A percentile compares a stretch with the other conserved stretches of the same genome.
These are phyloP conservation scores for Thera obeliscata DNA, from an alignment of 2,888 invertebrate species.

Conservation along the genomic window DNA sequence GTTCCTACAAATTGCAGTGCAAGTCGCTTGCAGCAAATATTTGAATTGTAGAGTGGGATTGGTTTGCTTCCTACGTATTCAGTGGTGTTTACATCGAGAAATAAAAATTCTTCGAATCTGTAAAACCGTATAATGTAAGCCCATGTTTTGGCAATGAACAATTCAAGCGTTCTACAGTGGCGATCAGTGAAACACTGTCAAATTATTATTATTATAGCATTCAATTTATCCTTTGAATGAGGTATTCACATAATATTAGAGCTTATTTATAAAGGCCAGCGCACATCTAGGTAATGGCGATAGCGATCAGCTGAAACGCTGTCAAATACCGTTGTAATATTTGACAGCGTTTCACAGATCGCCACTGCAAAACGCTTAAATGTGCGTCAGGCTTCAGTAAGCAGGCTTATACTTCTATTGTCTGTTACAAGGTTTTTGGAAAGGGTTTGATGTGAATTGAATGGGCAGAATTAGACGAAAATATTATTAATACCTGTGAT, in stretches of 20 bases:
- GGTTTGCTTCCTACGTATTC: constrained; percentile 77
- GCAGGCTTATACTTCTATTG: not conserved
- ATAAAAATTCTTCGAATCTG: constrained; percentile 67
- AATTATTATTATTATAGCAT: too few species aligned
- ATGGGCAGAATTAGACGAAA: too few species aligned
- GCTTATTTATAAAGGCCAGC: too few species aligned
- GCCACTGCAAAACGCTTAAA: too few species aligned
- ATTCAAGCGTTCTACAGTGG: not conserved
- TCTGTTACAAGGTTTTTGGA: not conserved
- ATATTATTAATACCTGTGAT: too few species aligned
- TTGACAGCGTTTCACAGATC: too few species aligned
- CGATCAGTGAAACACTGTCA: too few species aligned
- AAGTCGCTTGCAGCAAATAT: constrained; percentile 77
- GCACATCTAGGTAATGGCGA: too few species aligned
- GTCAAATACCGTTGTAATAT: too few species aligned
- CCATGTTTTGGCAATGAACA: not conserved
- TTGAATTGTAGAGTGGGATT: constrained; percentile 82
- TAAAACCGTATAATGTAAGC: constrained; percentile 19
- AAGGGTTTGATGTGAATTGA: not conserved
- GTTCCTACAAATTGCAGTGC: constrained; percentile 70
- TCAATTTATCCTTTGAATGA: too few species aligned
- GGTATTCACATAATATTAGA: too few species aligned
- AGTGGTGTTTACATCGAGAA: constrained; percentile 69
- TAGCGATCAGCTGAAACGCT: too few species aligned
- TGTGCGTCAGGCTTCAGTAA: not conserved